phyloP scores from a whole-genome alignment of 2,113 vertebrate species.

The Apodemus speciosus region DNA sequence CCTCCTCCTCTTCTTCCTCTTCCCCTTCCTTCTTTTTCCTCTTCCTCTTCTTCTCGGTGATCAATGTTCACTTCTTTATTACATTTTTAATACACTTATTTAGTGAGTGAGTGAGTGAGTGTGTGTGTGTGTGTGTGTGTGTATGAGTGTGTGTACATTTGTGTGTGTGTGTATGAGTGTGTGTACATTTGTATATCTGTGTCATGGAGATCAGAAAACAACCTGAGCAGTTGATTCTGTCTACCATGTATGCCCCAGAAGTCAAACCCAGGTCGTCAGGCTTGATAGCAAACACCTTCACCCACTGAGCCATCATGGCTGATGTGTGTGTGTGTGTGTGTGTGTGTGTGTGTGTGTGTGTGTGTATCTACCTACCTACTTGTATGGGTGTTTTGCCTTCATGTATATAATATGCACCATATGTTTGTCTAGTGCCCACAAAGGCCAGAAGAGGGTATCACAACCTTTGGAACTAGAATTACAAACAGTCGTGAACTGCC shows the following conservation, averaged over 20 bases:
- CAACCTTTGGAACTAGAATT: not conserved
- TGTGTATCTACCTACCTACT: not conserved
- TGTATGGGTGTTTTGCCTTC: not conserved
- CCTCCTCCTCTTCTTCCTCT: no score
- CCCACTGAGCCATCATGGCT: not conserved
- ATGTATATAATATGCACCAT: not conserved
- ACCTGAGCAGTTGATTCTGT: not conserved
- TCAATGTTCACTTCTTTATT: not conserved
- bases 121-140: not conserved
- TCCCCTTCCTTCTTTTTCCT: no score
- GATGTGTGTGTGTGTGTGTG: no score
- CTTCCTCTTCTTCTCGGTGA: not conserved
- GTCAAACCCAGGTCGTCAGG: not conserved
- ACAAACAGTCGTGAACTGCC: not conserved
- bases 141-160: not conserved
- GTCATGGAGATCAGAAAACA: not conserved
- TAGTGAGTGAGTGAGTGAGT: not conserved
- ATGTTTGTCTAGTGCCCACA: not conserved
- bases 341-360: no score
- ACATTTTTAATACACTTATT: not conserved
- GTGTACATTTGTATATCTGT: not conserved
- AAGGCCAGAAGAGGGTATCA: not conserved
- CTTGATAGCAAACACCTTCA: not conserved
- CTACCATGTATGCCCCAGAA: not conserved
- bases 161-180: not conserved